These are phyloP conservation scores for Pycnomerus fuliginosus DNA, from an alignment of 2,888 invertebrate genomes.

Conservation along the genomic window DNA sequence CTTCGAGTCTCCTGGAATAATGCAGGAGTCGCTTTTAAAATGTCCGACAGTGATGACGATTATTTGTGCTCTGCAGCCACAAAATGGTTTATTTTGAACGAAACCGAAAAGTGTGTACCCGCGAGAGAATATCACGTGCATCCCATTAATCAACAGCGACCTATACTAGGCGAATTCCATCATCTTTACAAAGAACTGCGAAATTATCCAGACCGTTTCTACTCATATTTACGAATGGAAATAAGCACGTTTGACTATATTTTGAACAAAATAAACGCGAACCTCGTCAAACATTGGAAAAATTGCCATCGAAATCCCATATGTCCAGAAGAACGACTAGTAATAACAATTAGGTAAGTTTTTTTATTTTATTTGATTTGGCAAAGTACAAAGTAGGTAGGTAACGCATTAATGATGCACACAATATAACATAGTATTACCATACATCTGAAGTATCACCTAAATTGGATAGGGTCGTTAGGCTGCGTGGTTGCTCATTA, in stretches of 20 bases:
- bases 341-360: constrained; percentile 1
- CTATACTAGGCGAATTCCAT: constrained; percentile 2
- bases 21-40: no score
- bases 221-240: constrained; percentile 7
- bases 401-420: background rate
- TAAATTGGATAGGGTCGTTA: background rate
- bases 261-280: background rate
- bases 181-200: constrained; percentile 2
- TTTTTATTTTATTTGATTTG: no score
- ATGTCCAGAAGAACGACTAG: constrained; percentile 2
- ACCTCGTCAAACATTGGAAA: background rate
- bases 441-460: background rate
- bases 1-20: no score
- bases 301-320: background rate
- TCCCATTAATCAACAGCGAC: constrained; percentile 1
- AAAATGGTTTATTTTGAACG: constrained; percentile 1
- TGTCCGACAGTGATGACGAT: no score
- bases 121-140: background rate
- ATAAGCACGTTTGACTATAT: background rate
- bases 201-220: constrained; percentile 4
- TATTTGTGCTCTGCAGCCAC: no score
- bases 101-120: background rate
- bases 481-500: no score
- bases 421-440: background rate
- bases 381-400: background rate